These are phyloP conservation scores for Aphodius sticticus DNA, from an alignment of 2,888 invertebrate species.

Conservation along the genomic window DNA sequence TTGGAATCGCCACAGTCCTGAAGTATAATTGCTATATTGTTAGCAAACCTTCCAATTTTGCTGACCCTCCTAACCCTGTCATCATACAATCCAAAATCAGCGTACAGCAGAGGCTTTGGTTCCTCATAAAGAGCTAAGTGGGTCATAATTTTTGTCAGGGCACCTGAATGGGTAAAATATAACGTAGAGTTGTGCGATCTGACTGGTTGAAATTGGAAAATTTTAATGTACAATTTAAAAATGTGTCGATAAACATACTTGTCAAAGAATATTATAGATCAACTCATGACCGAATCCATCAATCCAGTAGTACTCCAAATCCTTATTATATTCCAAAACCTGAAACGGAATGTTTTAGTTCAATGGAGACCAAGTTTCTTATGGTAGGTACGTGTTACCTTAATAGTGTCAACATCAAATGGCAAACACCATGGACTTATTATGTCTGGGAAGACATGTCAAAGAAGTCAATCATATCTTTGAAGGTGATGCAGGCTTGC, in stretches of 20 bases:
- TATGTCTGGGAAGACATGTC: constrained; percentile 65
- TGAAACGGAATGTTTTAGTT: constrained; percentile 57
- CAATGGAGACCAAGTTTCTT: not conserved
- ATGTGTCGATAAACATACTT: constrained; percentile 64
- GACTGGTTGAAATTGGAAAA: constrained; percentile 19
- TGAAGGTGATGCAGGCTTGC: constrained; percentile 79
- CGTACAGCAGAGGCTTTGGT: constrained; percentile 63
- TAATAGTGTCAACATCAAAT: constrained; percentile 69
- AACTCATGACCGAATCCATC: constrained; percentile 82
- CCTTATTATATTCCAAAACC: constrained; percentile 76
- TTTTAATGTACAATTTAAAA: not conserved
- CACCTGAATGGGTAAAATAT: constrained; percentile 80
- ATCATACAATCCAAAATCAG: constrained; percentile 34
- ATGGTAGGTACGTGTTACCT: constrained; percentile 52
- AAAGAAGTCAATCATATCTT: constrained; percentile 74
- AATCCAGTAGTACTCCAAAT: constrained; percentile 81
- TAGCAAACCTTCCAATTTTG: constrained; percentile 77
- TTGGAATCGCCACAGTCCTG: constrained; percentile 55
- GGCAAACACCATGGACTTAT: constrained; percentile 82
- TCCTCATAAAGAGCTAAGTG: constrained; percentile 71
- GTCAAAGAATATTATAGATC: constrained; percentile 70
- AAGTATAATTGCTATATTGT: constrained; percentile 77
- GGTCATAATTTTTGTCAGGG: constrained; percentile 73
- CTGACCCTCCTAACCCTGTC: constrained; percentile 62
- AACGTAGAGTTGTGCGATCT: constrained; percentile 29